Conservation (phyloP, 2,797 vertebrate species). For the Enteromius mattozi region DNA sequence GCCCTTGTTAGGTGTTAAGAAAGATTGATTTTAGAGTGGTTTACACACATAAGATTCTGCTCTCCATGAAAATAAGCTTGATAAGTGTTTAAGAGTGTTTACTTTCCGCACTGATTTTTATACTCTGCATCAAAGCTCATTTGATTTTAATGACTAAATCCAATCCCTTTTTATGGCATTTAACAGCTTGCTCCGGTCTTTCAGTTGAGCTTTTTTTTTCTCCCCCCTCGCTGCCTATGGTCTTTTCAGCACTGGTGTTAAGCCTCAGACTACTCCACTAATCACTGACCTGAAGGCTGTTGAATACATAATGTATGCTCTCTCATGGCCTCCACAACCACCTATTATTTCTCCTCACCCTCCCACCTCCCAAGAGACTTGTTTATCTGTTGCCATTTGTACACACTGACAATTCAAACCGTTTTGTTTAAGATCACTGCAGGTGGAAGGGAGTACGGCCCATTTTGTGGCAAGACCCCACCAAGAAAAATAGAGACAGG, state of each 20-base stretch:
- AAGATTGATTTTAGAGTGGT: conserved; percentile 25
- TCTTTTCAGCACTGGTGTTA: conserved; percentile 43
- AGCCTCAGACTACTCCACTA: conserved; percentile 47
- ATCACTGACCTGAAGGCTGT: conserved; percentile 57
- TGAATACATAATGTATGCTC: conserved; percentile 78
- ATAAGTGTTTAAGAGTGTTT: conserved; percentile 37
- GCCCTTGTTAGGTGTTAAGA: conserved; percentile 8
- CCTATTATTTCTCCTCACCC: conserved; percentile 59
- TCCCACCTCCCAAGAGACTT: conserved; percentile 59
- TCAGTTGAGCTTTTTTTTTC: background rate
- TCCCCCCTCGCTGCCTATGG: conserved; percentile 10
- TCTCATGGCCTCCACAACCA: conserved; percentile 71
- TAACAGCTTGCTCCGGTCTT: conserved; percentile 8
- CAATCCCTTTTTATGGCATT: background rate
- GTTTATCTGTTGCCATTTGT: conserved; percentile 58
- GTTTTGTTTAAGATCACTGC: conserved; percentile 77
- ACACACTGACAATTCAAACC: conserved; percentile 58
- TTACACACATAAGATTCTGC: conserved; percentile 8
- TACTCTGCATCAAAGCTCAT: conserved; percentile 22
- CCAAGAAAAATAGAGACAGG: conserved; percentile 79
- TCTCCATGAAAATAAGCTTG: conserved; percentile 27
- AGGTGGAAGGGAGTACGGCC: conserved; percentile 74
- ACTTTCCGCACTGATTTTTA: conserved; percentile 16
- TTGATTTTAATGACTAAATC: conserved; percentile 26
- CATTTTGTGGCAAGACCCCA: conserved; percentile 78